phyloP scores from a whole-genome alignment of 53 echinoderm and acorn worm species.

The Crossaster papposus region DNA sequence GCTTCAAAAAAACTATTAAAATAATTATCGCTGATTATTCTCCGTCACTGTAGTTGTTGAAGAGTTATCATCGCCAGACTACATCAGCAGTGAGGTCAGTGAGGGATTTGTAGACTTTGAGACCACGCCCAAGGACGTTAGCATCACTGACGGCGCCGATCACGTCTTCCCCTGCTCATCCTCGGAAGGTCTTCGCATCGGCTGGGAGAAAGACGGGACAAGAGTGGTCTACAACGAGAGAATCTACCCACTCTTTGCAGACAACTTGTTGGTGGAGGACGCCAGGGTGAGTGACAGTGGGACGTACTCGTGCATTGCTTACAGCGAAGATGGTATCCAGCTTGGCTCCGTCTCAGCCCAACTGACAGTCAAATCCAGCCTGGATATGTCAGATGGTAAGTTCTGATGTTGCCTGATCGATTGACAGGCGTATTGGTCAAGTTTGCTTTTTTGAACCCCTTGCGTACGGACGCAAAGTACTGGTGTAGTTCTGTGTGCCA shows the following conservation, averaged over 20 bases:
- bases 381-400: conserved; percentile 65
- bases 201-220: conserved; percentile 76
- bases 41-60: background rate
- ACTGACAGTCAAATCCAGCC: conserved; percentile 41
- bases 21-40: background rate
- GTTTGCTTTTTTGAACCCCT: background rate
- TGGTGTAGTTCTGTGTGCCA: no score
- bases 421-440: background rate
- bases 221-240: conserved; percentile 41
- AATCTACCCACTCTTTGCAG: conserved; percentile 50
- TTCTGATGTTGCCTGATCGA: no score
- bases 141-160: conserved; percentile 51
- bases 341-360: conserved; percentile 60
- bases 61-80: background rate
- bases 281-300: conserved; percentile 60
- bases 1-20: background rate
- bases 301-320: conserved; percentile 70
- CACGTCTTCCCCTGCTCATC: conserved; percentile 54
- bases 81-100: background rate
- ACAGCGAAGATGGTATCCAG: background rate
- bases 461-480: no score
- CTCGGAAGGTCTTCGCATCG: conserved; percentile 6
- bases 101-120: conserved; percentile 35
- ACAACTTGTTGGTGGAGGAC: conserved; percentile 56
- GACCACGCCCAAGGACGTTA: conserved; percentile 62